Evolutionary conservation across 2,888 invertebrate genomes (phyloP).

Genomic region (Drosophila falleni): DNA sequence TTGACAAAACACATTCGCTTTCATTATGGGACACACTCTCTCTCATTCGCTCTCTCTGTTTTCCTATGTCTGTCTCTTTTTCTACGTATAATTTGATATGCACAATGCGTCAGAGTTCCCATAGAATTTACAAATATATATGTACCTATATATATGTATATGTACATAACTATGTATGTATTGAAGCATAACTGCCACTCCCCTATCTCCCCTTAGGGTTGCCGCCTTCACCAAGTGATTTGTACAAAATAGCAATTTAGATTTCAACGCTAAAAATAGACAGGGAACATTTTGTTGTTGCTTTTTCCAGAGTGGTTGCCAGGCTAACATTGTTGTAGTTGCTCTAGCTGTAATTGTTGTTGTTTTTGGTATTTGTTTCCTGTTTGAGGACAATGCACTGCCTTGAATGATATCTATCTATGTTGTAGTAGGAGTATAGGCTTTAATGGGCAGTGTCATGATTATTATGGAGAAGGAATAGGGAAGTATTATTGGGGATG

Average conservation of each 20-base stretch:
- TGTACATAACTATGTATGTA: conserved; percentile 5
- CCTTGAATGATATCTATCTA: conserved; percentile 59
- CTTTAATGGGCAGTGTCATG: conserved; percentile 27
- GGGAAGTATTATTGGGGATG: conserved; percentile 26
- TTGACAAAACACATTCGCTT: conserved; percentile 9
- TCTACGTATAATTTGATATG: conserved; percentile 27
- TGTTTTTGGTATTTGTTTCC: conserved; percentile 38
- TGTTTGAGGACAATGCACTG: conserved; percentile 77
- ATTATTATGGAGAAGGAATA: background rate
- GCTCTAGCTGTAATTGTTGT: conserved; percentile 13
- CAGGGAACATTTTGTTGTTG: conserved; percentile 41
- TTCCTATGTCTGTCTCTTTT: background rate
- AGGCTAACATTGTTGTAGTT: conserved; percentile 38
- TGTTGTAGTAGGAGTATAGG: background rate
- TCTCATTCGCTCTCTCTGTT: background rate
- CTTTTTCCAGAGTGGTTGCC: conserved; percentile 49
- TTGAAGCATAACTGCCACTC: conserved; percentile 49
- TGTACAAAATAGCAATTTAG: conserved; percentile 60
- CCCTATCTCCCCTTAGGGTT: background rate
- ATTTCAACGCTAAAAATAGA: conserved; percentile 72
- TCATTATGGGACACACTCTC: conserved; percentile 11
- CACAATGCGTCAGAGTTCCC: conserved; percentile 40
- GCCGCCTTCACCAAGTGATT: conserved; percentile 35
- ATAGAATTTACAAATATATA: conserved; percentile 7
- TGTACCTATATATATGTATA: background rate